Percentiles rank a stretch among this genome's conserved stretches.
Conservation (phyloP, 1,140 invertebrate species). For the Lutraria rhynchaena region DNA sequence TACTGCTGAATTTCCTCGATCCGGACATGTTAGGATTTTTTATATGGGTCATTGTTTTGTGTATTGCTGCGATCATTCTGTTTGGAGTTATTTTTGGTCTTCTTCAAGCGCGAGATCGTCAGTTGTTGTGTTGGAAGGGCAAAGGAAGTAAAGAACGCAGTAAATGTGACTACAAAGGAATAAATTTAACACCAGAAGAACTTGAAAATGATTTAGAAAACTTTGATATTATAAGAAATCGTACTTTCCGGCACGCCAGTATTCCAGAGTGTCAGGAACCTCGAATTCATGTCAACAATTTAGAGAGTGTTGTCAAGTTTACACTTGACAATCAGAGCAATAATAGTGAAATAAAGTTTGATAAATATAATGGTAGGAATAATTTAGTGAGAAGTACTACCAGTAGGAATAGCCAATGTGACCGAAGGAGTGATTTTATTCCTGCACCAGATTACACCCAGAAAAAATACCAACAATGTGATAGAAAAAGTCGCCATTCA, state of each 20-base stretch:
- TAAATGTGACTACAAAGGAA: conserved; percentile 74
- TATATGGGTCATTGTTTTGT: conserved; percentile 77
- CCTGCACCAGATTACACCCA: background rate
- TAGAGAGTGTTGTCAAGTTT: conserved; percentile 43
- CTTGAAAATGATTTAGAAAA: conserved; percentile 65
- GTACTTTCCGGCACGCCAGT: conserved; percentile 51
- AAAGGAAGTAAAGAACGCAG: conserved; percentile 68
- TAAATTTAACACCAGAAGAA: conserved; percentile 62
- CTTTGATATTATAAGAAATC: conserved; percentile 55
- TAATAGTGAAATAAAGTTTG: conserved; percentile 12
- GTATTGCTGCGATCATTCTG: conserved; percentile 74
- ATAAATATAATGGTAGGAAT: conserved; percentile 23
- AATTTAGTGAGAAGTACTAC: conserved; percentile 4
- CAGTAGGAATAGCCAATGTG: background rate
- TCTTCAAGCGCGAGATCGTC: conserved; percentile 70
- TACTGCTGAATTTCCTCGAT: conserved; percentile 76
- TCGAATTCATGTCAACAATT: conserved; percentile 40
- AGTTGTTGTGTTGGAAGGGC: conserved; percentile 74
- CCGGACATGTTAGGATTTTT: conserved; percentile 76
- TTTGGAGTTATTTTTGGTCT: conserved; percentile 74
- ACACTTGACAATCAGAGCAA: conserved; percentile 17
- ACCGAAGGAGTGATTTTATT: background rate
- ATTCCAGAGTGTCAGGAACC: conserved; percentile 51
- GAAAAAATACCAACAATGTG: background rate
- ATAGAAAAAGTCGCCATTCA: conserved; percentile 20